These are phyloP conservation scores for Macrocentrus cingulum DNA, from an alignment of 1,140 invertebrate genomes.

Conservation along the genomic window DNA sequence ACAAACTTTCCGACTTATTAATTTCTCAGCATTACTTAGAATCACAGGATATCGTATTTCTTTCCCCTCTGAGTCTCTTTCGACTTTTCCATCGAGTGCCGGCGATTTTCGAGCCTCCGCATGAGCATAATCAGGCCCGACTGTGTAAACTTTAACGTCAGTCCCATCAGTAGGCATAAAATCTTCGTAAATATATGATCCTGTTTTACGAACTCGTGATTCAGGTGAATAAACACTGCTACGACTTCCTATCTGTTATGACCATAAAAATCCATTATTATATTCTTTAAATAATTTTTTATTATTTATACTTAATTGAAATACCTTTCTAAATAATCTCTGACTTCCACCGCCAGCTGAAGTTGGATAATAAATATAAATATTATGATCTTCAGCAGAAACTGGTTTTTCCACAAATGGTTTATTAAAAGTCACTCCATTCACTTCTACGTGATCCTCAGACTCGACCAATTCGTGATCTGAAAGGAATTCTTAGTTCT, in stretches of 20 bases:
- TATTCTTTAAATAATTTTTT: too few relatives aligned
- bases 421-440: constrained; percentile 96
- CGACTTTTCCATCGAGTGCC: constrained; percentile 96
- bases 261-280: too few relatives aligned
- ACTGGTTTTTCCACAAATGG: constrained; percentile 99
- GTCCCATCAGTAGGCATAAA: constrained; percentile 99
- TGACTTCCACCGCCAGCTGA: constrained; percentile 98
- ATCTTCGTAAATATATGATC: constrained; percentile 99
- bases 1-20: constrained; percentile 98
- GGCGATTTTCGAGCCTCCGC: constrained; percentile 99
- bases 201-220: constrained; percentile 92
- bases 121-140: constrained; percentile 98
- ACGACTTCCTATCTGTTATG: constrained; percentile 87
- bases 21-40: constrained; percentile 94
- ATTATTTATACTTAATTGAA: neutral
- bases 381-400: constrained; percentile 99
- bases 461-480: constrained; percentile 93
- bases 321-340: constrained; percentile 94
- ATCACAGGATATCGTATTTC: constrained; percentile 99
- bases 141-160: constrained; percentile 78
- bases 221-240: constrained; percentile 98
- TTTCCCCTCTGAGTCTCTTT: constrained; percentile 96
- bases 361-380: constrained; percentile 99
- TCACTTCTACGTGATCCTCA: constrained; percentile 98
- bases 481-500: constrained; percentile 53